Evolutionary conservation across 1,140 invertebrate genomes (phyloP), one percentile per base, ranked within the genome.

Genomic region (Tetramorium simillimum): DNA sequence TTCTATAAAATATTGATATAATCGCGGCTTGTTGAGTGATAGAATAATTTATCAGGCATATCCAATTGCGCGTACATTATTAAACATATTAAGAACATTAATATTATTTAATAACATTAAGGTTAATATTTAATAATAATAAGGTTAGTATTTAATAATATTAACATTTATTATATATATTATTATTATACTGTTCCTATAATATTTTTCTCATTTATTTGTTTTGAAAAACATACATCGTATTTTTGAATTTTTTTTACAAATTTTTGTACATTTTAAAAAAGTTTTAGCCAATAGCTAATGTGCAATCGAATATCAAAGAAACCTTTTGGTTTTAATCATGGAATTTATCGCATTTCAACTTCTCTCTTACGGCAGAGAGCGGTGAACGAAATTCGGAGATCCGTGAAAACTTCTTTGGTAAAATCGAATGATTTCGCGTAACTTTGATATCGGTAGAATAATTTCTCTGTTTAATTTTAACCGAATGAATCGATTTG

Each of bases 381-480:
- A 65, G 33, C 7, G 18, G 43, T 7, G 75, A 46, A 58, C 10
- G 43, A 46, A 72, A 70, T 82, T 73, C n/a, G 14, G 63, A 37
- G n/a, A 6, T 73, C 33, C 58, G 58, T 84, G 63, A 58, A 84
- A 53, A 70, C 24, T 37, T 73, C 12, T 51, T 69, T 21, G 58
- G 75, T 69, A 63, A 73, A 86, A 80, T 62, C 63, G 21, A 72
- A 80, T 49, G 53, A n/a, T 43, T 33, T 43, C 46, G 65, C 56
- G 60, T 78, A 51, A 33, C 28, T 65, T 14, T 49, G 40, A 10
- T 81, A 81, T 88, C 85, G 40, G 43, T 6, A 21, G 49, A 43
- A 53, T 67, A 77, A 77, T 72, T 87, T 46, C 56, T 5, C 63
- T 58, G 70, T 21, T 73, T 69, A 89, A 88, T 84, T 73, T 46